Evolutionary conservation across 2,113 vertebrate species (phyloP).

Genomic region (Chiloscyllium plagiosum): DNA sequence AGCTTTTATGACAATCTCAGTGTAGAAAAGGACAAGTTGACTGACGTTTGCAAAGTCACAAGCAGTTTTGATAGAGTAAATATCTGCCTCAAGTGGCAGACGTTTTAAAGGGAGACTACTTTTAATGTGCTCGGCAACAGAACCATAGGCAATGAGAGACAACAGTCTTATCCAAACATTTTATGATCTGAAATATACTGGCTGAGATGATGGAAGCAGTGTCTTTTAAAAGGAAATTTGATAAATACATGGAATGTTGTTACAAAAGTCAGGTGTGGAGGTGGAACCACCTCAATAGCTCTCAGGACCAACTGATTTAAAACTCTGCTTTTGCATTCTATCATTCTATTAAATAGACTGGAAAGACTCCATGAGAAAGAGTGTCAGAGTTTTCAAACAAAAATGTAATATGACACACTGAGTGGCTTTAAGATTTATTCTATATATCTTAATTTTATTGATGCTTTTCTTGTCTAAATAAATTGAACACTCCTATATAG

Average conservation of each 20-base stretch:
- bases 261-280: background rate
- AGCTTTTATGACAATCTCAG: background rate
- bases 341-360: background rate
- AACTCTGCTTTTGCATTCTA: background rate
- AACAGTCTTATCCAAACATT: background rate
- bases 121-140: background rate
- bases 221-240: background rate
- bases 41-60: background rate
- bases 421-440: background rate
- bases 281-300: background rate
- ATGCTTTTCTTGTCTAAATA: background rate
- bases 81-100: background rate
- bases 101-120: background rate
- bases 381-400: background rate
- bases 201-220: background rate
- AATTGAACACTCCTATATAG: background rate
- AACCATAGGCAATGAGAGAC: background rate
- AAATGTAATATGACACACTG: background rate
- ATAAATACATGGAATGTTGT: background rate
- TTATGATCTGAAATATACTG: background rate
- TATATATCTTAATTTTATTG: background rate
- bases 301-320: background rate
- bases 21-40: background rate
- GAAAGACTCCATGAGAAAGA: background rate
- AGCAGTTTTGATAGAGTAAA: background rate